phyloP scores from a whole-genome alignment of 2,888 invertebrate genomes.

The Drosophila conformis region DNA sequence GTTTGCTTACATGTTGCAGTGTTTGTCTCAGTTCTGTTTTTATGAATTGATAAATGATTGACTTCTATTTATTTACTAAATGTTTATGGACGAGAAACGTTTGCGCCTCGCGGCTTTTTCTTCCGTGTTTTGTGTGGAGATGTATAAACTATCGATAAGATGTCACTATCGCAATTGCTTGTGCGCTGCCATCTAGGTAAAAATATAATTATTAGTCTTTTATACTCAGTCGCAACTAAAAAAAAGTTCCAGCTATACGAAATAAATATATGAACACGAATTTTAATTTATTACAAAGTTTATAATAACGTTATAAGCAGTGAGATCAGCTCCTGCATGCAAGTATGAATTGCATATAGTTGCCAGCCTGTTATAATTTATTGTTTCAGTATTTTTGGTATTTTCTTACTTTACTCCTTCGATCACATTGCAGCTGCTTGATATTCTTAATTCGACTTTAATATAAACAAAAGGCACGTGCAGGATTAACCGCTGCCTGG shows the following conservation, averaged over 20 bases:
- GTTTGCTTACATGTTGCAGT: constrained; percentile 53
- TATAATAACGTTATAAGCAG: not conserved
- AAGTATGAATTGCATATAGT: not conserved
- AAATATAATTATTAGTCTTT: not conserved
- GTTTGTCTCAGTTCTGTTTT: not conserved
- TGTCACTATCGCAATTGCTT: not conserved
- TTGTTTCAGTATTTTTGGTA: not conserved
- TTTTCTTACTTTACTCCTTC: not conserved
- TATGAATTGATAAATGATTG: not conserved
- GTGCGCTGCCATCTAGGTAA: not conserved
- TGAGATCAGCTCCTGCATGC: not conserved
- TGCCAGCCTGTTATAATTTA: not conserved
- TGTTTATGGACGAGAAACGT: constrained; percentile 41
- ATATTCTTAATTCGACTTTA: not conserved
- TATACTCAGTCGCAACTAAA: not conserved
- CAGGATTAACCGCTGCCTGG: not conserved
- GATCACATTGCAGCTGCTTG: constrained; percentile 5
- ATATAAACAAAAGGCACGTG: constrained; percentile 22
- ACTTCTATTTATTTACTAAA: not conserved
- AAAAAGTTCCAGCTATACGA: not conserved
- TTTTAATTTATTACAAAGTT: not conserved
- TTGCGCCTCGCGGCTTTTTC: constrained; percentile 66
- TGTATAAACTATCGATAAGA: constrained; percentile 6
- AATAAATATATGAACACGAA: not conserved
- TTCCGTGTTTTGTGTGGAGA: constrained; percentile 10